These are phyloP conservation scores for Labeo rohita DNA, from an alignment of 2,113 vertebrate species.

Conservation along the genomic window DNA sequence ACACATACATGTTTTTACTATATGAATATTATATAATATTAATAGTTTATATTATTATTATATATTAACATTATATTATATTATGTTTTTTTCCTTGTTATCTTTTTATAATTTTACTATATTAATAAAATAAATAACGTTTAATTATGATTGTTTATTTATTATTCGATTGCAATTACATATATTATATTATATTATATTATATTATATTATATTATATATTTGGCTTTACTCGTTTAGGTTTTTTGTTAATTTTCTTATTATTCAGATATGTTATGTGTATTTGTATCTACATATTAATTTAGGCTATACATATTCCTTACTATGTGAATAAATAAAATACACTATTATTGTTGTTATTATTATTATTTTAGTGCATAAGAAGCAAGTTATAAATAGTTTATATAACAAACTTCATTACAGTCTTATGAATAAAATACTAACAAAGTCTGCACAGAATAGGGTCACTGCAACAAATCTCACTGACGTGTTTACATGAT, in stretches of 20 bases:
- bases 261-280: neutral
- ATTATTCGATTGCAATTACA: no score
- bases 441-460: neutral
- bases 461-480: neutral
- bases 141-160: no score
- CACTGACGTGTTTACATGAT: neutral
- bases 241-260: neutral
- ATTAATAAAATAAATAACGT: no score
- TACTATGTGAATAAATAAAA: neutral
- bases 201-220: no score
- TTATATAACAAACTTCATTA: neutral
- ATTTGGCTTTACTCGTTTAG: no score
- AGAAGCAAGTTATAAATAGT: neutral
- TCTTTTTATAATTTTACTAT: no score
- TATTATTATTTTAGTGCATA: neutral
- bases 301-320: neutral
- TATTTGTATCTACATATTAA: neutral
- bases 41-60: no score
- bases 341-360: neutral
- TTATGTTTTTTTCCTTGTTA: no score
- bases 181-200: neutral
- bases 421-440: neutral
- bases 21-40: no score
- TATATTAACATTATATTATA: no score
- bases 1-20: neutral